phyloP scores from a whole-genome alignment of 2,113 vertebrate genomes.

The Anoura caudifer region DNA sequence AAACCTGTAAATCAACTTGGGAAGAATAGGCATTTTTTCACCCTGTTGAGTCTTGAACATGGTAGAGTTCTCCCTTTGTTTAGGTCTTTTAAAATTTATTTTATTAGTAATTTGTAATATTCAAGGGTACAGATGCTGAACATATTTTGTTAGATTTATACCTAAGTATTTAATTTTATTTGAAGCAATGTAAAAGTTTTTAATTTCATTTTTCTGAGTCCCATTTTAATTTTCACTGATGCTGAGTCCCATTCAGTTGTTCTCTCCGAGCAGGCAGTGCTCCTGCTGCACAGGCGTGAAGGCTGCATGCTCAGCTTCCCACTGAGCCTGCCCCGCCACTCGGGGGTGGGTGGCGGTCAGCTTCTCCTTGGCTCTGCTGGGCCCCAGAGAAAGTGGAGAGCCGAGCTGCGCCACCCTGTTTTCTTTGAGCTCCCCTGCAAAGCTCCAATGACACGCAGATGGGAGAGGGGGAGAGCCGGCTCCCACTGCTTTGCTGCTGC shows the following conservation, averaged over 20 bases:
- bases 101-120: background rate
- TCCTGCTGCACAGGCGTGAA: rapidly evolving
- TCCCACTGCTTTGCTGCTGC: background rate
- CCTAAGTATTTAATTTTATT: background rate
- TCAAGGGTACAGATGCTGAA: background rate
- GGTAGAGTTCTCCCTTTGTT: background rate
- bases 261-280: background rate
- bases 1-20: background rate
- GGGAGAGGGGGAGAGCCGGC: rapidly evolving
- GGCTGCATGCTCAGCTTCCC: background rate
- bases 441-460: background rate
- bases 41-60: background rate
- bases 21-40: background rate
- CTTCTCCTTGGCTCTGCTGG: background rate
- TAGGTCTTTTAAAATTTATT: background rate
- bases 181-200: too few relatives aligned
- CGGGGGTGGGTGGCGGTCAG: background rate
- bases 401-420: rapidly evolving
- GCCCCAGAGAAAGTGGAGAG: too few relatives aligned
- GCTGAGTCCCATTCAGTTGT: background rate
- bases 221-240: too few relatives aligned
- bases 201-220: background rate
- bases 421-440: background rate
- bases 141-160: background rate
- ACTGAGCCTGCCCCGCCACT: too few relatives aligned